Conservation (phyloP, 2,797 vertebrate genomes). For the Morelia viridis region DNA sequence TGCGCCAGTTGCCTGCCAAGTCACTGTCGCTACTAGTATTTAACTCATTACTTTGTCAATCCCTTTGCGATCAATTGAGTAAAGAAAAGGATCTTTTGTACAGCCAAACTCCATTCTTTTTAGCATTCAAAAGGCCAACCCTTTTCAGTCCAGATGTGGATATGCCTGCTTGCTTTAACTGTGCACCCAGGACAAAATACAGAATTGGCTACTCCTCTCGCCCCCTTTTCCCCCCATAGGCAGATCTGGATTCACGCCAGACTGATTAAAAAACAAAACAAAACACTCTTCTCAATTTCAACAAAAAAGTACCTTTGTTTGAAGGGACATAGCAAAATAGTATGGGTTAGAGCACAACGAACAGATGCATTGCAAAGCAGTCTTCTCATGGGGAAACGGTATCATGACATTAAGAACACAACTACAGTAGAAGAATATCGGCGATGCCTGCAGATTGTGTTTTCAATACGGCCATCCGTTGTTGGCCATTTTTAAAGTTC, state of each 20-base stretch:
- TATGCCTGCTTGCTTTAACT: conserved; percentile 23
- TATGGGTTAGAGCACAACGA: neutral
- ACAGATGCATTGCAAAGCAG: neutral
- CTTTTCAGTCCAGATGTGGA: conserved; percentile 2
- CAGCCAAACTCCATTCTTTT: conserved; percentile 34
- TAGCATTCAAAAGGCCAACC: conserved; percentile 20
- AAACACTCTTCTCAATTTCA: neutral
- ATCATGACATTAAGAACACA: neutral
- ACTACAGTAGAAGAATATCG: neutral
- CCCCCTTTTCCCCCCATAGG: too few relatives aligned
- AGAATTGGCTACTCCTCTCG: neutral
- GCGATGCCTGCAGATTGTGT: neutral
- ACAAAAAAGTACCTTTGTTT: neutral
- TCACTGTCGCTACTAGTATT: conserved; percentile 38
- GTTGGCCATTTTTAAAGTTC: neutral
- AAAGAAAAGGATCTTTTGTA: conserved; percentile 16
- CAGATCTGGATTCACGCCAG: neutral
- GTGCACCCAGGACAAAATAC: neutral
- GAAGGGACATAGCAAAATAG: neutral
- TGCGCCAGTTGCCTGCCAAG: conserved; percentile 53
- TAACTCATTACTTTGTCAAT: conserved; percentile 48
- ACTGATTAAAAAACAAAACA: neutral
- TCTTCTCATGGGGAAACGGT: conserved; percentile 3
- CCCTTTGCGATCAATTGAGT: conserved; percentile 35
- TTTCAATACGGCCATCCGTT: neutral